Evolutionary conservation across 2,888 invertebrate species (phyloP).

Genomic region (Hydrotaea diabolus): DNA sequence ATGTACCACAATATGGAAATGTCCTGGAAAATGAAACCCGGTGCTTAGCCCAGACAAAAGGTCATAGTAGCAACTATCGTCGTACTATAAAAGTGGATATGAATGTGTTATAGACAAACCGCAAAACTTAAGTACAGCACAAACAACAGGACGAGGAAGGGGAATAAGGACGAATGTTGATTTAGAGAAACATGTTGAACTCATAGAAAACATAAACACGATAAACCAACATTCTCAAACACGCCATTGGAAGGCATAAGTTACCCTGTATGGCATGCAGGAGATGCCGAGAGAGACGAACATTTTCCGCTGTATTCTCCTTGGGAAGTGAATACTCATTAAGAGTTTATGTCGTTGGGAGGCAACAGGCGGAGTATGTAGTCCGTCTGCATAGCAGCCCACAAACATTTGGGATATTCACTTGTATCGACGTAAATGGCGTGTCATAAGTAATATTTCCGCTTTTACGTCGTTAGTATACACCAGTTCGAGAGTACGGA

Average conservation of each 20-base stretch:
- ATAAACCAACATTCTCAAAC: not conserved
- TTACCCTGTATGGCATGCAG: too few species aligned
- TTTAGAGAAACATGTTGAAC: not conserved
- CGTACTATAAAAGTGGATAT: not conserved
- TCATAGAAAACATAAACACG: not conserved
- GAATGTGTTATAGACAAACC: conserved; percentile 10
- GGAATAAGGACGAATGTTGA: not conserved
- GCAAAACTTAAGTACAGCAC: not conserved
- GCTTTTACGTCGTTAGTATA: too few species aligned
- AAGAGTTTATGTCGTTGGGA: conserved; percentile 50
- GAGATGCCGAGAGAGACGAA: not conserved
- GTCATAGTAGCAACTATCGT: not conserved
- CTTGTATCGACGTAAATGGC: too few species aligned
- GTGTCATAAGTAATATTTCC: too few species aligned
- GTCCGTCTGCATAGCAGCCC: too few species aligned
- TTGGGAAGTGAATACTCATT: conserved; percentile 54
- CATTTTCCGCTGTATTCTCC: conserved; percentile 21
- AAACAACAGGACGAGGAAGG: not conserved
- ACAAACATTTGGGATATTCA: too few species aligned
- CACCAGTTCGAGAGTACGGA: too few species aligned
- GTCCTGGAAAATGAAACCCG: not conserved
- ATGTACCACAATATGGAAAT: conserved; percentile 7
- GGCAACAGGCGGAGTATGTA: too few species aligned
- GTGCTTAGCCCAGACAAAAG: not conserved
- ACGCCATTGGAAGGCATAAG: not conserved